phyloP scores from a whole-genome alignment of 2,113 vertebrate genomes.

The Pyrgilauda ruficollis region DNA sequence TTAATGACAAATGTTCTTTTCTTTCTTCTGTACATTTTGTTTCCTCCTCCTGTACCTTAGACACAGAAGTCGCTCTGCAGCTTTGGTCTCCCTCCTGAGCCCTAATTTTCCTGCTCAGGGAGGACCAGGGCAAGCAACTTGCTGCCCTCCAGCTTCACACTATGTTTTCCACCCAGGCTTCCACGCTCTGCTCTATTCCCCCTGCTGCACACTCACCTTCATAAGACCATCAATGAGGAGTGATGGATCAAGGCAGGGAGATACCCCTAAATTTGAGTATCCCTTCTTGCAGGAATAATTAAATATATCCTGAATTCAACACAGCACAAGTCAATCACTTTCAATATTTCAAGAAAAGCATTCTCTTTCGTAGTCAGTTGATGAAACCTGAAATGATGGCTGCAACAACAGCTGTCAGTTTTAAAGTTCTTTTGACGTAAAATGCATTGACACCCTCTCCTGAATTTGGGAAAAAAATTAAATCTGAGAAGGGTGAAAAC shows the following conservation, averaged over 20 bases:
- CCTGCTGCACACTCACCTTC: background rate
- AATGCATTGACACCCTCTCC: background rate
- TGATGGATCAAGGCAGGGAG: background rate
- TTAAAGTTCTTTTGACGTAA: background rate
- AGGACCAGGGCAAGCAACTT: background rate
- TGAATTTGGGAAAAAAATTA: background rate
- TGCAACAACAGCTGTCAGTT: slow-evolving; percentile 15
- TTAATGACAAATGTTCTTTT: background rate
- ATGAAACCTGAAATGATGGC: background rate
- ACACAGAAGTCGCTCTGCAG: background rate
- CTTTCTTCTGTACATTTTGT: background rate
- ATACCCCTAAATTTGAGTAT: background rate
- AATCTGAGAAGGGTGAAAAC: background rate
- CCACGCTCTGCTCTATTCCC: too few relatives aligned
- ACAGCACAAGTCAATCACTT: background rate
- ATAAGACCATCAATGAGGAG: background rate
- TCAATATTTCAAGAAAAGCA: background rate
- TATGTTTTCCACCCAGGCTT: background rate
- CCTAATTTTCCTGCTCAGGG: background rate
- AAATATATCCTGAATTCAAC: background rate
- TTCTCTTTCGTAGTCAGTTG: background rate
- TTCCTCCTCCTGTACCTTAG: background rate
- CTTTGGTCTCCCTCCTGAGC: background rate
- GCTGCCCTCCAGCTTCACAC: background rate
- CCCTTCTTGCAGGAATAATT: background rate